A percentile compares a stretch with the other conserved stretches of the same genome.
These are phyloP conservation scores for Stomatorhinus walkeri DNA, from an alignment of 2,797 vertebrate genomes.

Conservation along the genomic window DNA sequence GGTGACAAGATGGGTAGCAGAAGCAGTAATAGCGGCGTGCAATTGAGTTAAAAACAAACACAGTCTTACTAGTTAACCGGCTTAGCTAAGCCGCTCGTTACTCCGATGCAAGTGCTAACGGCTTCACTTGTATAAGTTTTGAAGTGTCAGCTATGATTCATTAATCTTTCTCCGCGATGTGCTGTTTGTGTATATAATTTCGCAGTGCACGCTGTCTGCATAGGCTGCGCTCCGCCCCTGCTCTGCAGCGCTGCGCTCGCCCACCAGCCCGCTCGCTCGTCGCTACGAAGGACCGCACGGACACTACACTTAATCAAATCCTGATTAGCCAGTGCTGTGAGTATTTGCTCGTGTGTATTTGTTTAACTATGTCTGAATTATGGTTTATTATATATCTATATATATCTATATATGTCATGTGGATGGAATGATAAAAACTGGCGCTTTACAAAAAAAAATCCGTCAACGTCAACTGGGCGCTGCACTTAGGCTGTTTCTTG, in stretches of 20 bases:
- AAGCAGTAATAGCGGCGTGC: slow-evolving; percentile 13
- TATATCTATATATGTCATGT: background rate
- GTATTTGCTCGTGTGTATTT: background rate
- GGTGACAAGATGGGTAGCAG: slow-evolving; percentile 38
- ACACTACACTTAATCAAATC: background rate
- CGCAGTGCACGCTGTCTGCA: background rate
- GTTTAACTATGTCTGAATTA: background rate
- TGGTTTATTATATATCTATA: background rate
- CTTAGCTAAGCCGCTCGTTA: background rate
- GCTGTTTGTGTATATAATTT: slow-evolving; percentile 4
- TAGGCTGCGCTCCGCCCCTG: slow-evolving; percentile 24
- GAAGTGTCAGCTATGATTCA: background rate
- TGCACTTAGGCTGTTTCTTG: background rate
- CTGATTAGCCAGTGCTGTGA: background rate
- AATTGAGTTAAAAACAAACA: background rate
- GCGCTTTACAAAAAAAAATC: background rate
- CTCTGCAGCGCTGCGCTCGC: slow-evolving; percentile 5
- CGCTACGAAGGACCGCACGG: background rate
- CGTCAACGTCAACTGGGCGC: background rate
- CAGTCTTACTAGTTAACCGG: background rate
- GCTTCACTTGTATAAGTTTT: background rate
- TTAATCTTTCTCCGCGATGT: background rate
- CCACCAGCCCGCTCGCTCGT: background rate
- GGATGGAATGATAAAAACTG: background rate
- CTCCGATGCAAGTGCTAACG: background rate